Conservation (phyloP, 2,888 invertebrate species). For the Lasioglossum morio region DNA sequence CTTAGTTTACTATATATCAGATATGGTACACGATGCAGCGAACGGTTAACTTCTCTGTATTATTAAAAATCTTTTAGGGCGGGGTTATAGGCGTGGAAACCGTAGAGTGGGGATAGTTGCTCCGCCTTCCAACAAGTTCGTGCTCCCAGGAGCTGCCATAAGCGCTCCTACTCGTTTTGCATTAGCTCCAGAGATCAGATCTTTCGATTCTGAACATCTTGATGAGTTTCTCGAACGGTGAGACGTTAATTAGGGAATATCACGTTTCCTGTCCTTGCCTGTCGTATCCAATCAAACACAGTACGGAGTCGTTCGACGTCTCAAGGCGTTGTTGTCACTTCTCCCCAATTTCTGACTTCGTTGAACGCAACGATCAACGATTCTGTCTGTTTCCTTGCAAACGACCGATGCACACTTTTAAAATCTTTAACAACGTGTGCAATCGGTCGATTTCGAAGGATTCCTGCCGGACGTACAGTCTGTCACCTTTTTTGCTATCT, state of each 20-base stretch:
- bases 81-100: not conserved
- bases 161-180: not conserved
- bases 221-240: not conserved
- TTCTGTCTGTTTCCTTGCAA: not conserved
- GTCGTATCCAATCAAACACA: not conserved
- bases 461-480: not conserved
- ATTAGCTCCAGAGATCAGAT: not conserved
- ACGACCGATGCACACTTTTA: not conserved
- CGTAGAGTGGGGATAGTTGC: not conserved
- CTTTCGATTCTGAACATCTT: not conserved
- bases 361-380: not conserved
- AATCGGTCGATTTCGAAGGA: not conserved
- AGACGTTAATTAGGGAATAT: not conserved
- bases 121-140: not conserved
- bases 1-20: no score
- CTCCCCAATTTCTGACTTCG: conserved; percentile 7
- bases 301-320: not conserved
- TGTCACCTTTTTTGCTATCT: conserved; percentile 3
- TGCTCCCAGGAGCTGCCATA: not conserved
- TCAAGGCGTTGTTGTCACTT: not conserved
- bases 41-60: not conserved
- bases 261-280: not conserved
- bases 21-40: no score
- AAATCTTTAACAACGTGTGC: not conserved
- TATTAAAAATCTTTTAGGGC: not conserved